Evolutionary conservation across 2,888 invertebrate species (phyloP).

Genomic region (Acanthopleura granulata): DNA sequence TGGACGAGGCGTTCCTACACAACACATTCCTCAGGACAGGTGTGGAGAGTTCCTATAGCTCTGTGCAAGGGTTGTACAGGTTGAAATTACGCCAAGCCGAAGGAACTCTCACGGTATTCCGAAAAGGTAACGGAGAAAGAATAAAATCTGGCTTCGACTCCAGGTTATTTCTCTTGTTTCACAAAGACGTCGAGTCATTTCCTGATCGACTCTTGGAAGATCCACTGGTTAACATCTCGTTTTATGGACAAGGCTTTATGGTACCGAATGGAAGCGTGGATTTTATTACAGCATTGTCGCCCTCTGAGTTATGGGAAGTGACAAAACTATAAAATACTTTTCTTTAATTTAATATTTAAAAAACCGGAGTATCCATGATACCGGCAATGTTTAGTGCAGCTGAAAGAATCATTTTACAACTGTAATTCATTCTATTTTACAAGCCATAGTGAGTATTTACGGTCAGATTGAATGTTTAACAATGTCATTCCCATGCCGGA

Average conservation of each 20-base stretch:
- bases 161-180: slow-evolving; percentile 72
- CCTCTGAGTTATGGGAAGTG: too few species aligned
- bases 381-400: too few species aligned
- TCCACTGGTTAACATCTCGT: slow-evolving; percentile 71
- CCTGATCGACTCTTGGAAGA: slow-evolving; percentile 72
- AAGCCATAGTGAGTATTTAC: too few species aligned
- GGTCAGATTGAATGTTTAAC: too few species aligned
- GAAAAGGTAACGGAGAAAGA: slow-evolving; percentile 44
- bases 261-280: too few species aligned
- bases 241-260: slow-evolving; percentile 47
- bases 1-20: slow-evolving; percentile 71
- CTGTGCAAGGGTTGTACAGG: slow-evolving; percentile 72
- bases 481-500: too few species aligned
- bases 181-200: slow-evolving; percentile 70
- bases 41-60: slow-evolving; percentile 71
- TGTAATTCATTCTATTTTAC: too few species aligned
- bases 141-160: slow-evolving; percentile 74
- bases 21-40: slow-evolving; percentile 71
- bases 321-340: too few species aligned
- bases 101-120: slow-evolving; percentile 72
- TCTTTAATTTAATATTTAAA: too few species aligned
- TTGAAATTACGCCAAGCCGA: slow-evolving; percentile 64
- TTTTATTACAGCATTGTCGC: too few species aligned
- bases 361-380: too few species aligned
- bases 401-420: too few species aligned